phyloP scores from a whole-genome alignment of 2,113 vertebrate species.

The Trogon melanurus region DNA sequence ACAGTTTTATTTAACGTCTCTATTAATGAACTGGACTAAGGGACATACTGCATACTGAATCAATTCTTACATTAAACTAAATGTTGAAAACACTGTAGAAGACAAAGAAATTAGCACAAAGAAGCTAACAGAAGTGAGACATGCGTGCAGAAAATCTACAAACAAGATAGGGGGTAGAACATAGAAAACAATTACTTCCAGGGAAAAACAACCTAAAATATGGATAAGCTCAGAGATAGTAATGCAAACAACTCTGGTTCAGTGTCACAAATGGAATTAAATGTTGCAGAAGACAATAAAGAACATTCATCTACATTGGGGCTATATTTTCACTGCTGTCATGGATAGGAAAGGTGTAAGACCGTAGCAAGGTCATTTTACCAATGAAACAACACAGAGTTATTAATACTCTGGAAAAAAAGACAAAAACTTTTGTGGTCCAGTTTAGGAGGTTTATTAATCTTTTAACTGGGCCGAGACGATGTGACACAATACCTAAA shows the following conservation, averaged over 20 bases:
- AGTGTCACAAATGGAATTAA: neutral
- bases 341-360: neutral
- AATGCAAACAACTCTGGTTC: neutral
- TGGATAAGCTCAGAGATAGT: neutral
- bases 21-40: conserved; percentile 51
- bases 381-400: neutral
- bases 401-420: neutral
- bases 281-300: neutral
- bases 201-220: neutral
- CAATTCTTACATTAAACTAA: neutral
- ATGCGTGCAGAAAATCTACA: neutral
- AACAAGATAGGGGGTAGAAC: neutral
- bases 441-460: neutral
- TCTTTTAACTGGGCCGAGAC: neutral
- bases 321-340: neutral
- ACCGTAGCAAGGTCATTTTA: neutral
- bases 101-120: neutral
- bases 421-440: neutral
- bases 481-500: neutral
- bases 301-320: neutral
- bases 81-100: neutral
- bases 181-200: neutral
- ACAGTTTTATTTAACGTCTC: conserved; percentile 68
- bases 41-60: neutral
- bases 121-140: neutral